Percentiles rank a stretch among this genome's conserved stretches.
These are phyloP conservation scores for Bradypus variegatus DNA, from an alignment of 2,797 vertebrate species.

Conservation along the genomic window DNA sequence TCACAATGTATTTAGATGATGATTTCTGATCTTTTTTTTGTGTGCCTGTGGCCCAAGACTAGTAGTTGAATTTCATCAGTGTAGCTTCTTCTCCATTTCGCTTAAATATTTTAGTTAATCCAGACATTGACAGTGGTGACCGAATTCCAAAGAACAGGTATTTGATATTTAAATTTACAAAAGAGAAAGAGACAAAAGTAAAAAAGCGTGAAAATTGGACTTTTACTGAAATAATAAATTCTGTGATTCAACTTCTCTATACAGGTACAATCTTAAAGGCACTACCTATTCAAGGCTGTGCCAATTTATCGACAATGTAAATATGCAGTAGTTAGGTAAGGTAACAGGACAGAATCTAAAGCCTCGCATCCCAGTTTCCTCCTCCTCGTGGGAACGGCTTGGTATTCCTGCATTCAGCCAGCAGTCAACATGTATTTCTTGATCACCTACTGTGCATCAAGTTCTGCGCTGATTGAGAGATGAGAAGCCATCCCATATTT, in stretches of 20 bases:
- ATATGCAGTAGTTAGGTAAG: neutral
- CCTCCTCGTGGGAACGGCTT: neutral
- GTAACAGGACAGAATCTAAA: neutral
- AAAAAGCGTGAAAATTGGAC: neutral
- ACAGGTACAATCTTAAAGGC: neutral
- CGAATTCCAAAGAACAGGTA: neutral
- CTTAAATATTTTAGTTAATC: neutral
- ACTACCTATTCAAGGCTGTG: neutral
- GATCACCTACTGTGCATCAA: neutral
- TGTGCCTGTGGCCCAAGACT: neutral
- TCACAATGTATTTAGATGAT: neutral
- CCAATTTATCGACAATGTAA: neutral
- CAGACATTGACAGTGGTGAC: neutral
- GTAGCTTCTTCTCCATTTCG: neutral
- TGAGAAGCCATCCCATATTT: neutral
- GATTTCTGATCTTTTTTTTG: neutral
- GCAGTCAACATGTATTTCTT: neutral
- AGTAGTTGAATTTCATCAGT: neutral
- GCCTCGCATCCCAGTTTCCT: neutral
- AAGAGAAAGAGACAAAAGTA: neutral
- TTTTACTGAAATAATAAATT: neutral
- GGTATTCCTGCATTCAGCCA: neutral
- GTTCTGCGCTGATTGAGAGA: neutral
- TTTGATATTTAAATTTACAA: slow-evolving; percentile 21
- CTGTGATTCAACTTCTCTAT: neutral